Base-by-base conservation (phyloP, 2,113 vertebrate species). In the Vulpes lagopus region DNA sequence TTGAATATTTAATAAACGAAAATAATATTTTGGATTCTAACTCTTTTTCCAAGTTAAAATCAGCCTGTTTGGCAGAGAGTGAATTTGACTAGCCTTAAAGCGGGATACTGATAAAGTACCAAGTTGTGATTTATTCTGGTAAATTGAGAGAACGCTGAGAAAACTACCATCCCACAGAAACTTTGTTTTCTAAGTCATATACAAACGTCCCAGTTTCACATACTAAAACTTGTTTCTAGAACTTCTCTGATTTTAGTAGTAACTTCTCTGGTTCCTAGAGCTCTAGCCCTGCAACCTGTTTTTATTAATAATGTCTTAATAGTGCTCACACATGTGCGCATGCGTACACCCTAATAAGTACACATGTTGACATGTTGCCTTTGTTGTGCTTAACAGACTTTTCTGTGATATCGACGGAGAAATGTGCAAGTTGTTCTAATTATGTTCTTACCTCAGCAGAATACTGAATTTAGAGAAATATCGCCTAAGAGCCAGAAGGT, bases 401-500 rank as follows among this genome's bases (percentile, higher is more conserved):
- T 17, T 57, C 30, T 95, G 22, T 85, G 59, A 86, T 74, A 71
- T 2, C 27, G 20, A n/a, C 8, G 11, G 64, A 76, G 38, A 8
- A 43, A 23, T 65, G 2, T 20, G 32, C 15, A 27, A 55, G 43
- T 60, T 53, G 53, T 60, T 76, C n/a, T 73, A 76, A 95, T 79
- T 92, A 86, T 71, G 64, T 57, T 53, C 11, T 5, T 78, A 11
- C 35, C 12, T 91, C 27, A 73, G 20, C 8, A 23, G 1, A 43
- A 59, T 84, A 38, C 12, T 35, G 74, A 93, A 73, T 92, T 22
- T 25, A 80, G 17, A 96, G 93, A 59, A 78, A 90, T 95, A 62
- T 51, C 27, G 12, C 9, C 35, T 20, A 55, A 8, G 38, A 60
- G 14, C 98, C 99, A 99, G 98, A 97, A 99, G 99, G 97, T 99